Evolutionary conservation across 2,797 vertebrate genomes (phyloP), one percentile per base, ranked within the genome.

Genomic region (Xerus rutilus): DNA sequence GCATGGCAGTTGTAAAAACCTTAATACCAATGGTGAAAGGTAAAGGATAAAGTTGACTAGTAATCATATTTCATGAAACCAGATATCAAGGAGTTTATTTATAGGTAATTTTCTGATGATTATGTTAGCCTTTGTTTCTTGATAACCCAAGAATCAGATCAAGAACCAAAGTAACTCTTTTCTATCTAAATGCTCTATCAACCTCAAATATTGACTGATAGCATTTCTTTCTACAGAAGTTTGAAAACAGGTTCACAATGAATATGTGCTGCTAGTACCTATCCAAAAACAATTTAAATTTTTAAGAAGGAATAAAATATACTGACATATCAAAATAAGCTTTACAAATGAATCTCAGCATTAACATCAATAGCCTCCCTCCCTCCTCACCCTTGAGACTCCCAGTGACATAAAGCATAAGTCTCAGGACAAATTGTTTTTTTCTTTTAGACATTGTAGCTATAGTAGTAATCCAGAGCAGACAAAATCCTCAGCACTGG

Each of bases 281-380:
- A 62, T 77, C 91, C 17, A 82, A 97, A 96, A 97, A n/a, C 21
- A 97, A 59, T 93, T 96, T 94, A 97, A 97, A 62, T 97, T 96
- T 57, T 21, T 89, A 97, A 95, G 82, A 9, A 97, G 77, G 95
- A 97, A 97, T 89, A 94, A 97, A 81, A 81, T 74, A 21, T 73
- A 87, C 62, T 49, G 85, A 86, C 14, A 54, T 64, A 76, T 89
- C 81, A 87, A 93, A 93, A 67, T 92, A 57, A 96, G 52, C 21
- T 85, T 83, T 76, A 10, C 43, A 84, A 91, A 96, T 6, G 39
- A 90, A 70, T 0, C 4, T 96, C 93, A 92, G 64, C 39, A 93
- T 39, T 92, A 91, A 73, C 65, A 74, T 76, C 1, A 49, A 88
- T 45, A 57, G 39, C 79, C 25, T 43, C 57, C 14, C 59, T 62